A percentile compares a stretch with the other conserved stretches of the same genome.
Conservation (phyloP, 2,888 invertebrate species). For the Entomobrya proxima region DNA sequence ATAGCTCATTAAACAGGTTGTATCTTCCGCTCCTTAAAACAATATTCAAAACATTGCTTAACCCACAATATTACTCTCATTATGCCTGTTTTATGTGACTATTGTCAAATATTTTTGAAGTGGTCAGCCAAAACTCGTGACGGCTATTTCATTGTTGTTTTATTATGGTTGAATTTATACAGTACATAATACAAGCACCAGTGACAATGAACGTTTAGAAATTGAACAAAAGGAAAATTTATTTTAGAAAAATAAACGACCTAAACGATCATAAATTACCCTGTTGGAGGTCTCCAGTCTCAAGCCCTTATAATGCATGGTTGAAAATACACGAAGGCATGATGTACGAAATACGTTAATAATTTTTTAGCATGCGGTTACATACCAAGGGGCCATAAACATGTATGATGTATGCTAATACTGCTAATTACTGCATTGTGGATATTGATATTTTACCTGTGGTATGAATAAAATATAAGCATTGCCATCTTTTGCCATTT, state of each 20-base stretch:
- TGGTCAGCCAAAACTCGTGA: not conserved
- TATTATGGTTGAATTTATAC: no score
- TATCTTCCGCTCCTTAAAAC: not conserved
- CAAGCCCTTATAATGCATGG: not conserved
- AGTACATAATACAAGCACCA: not conserved
- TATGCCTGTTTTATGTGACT: not conserved
- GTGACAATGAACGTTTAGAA: not conserved
- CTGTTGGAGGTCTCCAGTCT: conserved; percentile 53
- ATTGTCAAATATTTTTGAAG: not conserved
- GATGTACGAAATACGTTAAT: no score
- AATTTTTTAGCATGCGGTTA: not conserved
- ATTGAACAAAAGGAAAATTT: conserved; percentile 10
- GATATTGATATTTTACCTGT: no score
- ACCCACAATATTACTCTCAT: not conserved
- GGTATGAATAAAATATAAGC: no score
- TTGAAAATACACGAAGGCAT: not conserved
- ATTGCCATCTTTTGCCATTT: no score
- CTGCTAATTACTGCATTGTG: no score
- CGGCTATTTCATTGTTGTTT: no score
- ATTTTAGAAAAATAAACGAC: conserved; percentile 23
- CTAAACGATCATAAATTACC: conserved; percentile 41
- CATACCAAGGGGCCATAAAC: no score
- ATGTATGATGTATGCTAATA: no score
- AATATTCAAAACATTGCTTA: not conserved
- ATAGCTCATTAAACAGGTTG: conserved; percentile 2